A percentile compares a stretch with the other conserved stretches of the same genome.
Conservation (phyloP, 2,888 invertebrate species). For the Drosophila quinaria region DNA sequence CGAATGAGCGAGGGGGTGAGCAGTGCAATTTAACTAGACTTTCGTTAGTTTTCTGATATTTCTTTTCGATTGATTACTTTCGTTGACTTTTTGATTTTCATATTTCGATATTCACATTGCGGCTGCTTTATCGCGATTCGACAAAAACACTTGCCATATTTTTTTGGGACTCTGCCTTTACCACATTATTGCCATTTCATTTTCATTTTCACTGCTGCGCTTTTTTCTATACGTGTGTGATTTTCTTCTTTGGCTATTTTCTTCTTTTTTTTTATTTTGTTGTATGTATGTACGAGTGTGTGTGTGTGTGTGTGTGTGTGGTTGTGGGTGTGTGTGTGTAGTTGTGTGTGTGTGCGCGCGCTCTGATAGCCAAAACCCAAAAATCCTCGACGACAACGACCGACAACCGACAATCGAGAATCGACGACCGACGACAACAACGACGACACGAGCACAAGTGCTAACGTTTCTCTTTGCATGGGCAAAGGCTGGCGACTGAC, state of each 20-base stretch:
- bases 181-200: conserved; percentile 61
- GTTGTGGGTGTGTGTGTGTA: conserved; percentile 3
- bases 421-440: conserved; percentile 52
- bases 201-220: conserved; percentile 57
- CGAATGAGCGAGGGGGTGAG: conserved; percentile 8
- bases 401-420: conserved; percentile 45
- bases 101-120: conserved; percentile 39
- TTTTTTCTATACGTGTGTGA: conserved; percentile 62
- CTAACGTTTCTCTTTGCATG: conserved; percentile 74
- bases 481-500: conserved; percentile 74
- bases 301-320: conserved; percentile 21
- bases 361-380: conserved; percentile 71
- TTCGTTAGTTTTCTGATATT: conserved; percentile 34
- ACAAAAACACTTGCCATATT: conserved; percentile 49
- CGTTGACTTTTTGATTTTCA: conserved; percentile 37
- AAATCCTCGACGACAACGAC: conserved; percentile 69
- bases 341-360: conserved; percentile 47
- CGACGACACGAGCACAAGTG: conserved; percentile 61
- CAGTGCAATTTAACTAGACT: conserved; percentile 60
- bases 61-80: conserved; percentile 38
- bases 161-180: conserved; percentile 48
- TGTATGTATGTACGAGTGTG: conserved; percentile 11
- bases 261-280: conserved; percentile 21
- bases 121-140: conserved; percentile 20
- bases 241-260: conserved; percentile 55